Evolutionary conservation across 2,797 vertebrate species (phyloP).

Genomic region (Craterocephalus amniculus): DNA sequence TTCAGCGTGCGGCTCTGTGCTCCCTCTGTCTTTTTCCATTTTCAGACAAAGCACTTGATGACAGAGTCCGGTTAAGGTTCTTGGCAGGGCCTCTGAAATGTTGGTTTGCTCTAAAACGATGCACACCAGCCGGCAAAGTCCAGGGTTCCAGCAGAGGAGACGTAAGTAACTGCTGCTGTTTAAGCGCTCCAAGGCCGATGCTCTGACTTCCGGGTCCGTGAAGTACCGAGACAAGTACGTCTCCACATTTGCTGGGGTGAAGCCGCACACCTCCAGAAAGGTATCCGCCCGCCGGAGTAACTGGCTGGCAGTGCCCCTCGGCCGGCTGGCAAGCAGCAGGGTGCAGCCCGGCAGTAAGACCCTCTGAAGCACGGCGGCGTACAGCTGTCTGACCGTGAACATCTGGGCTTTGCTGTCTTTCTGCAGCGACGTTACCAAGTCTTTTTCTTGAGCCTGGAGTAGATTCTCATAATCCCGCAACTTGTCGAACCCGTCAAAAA

Average conservation of each 20-base stretch:
- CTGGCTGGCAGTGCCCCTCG: slow-evolving; percentile 83
- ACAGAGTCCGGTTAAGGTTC: slow-evolving; percentile 87
- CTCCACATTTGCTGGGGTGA: slow-evolving; percentile 82
- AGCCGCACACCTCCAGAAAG: slow-evolving; percentile 86
- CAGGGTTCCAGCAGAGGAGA: slow-evolving; percentile 87
- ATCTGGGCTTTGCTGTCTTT: slow-evolving; percentile 63
- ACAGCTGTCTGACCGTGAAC: slow-evolving; percentile 82
- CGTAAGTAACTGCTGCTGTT: slow-evolving; percentile 77
- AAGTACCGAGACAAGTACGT: slow-evolving; percentile 84
- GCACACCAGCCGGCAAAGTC: slow-evolving; percentile 86
- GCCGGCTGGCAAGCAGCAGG: slow-evolving; percentile 85
- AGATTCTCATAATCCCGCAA: slow-evolving; percentile 84
- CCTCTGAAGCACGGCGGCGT: slow-evolving; percentile 88
- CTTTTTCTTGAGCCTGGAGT: slow-evolving; percentile 69
- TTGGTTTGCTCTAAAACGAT: slow-evolving; percentile 77
- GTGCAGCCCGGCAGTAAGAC: slow-evolving; percentile 88
- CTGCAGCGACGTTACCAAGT: slow-evolving; percentile 52
- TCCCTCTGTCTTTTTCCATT: slow-evolving; percentile 31
- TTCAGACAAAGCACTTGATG: slow-evolving; percentile 79
- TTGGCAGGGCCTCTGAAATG: slow-evolving; percentile 69
- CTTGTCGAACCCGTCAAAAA: slow-evolving; percentile 90
- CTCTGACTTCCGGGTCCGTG: slow-evolving; percentile 43
- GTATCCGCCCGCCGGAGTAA: slow-evolving; percentile 85
- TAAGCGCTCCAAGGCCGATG: slow-evolving; percentile 74
- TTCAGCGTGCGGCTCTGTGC: neutral